A percentile compares a stretch with the other conserved stretches of the same genome.
Conservation (phyloP, 2,888 invertebrate species). For the Arctia plantaginis region DNA sequence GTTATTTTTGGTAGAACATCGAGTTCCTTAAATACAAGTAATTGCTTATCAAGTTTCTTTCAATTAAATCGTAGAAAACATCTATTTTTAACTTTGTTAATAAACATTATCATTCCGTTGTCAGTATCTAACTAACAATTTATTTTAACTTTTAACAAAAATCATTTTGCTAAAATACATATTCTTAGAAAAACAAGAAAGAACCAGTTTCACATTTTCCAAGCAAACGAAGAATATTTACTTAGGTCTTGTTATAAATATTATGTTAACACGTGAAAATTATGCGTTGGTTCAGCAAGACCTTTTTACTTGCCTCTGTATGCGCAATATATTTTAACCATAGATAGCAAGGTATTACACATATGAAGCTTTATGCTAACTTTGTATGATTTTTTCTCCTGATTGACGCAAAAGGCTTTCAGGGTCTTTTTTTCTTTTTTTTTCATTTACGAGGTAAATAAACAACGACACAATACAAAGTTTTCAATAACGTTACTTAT, state of each 20-base stretch:
- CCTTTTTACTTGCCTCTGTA: constrained; percentile 49
- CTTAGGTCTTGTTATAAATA: constrained; percentile 76
- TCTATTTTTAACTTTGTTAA: background rate
- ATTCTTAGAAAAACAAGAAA: constrained; percentile 32
- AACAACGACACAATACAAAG: too few species aligned
- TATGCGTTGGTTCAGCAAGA: constrained; percentile 61
- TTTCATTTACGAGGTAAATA: too few species aligned
- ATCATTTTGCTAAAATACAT: background rate
- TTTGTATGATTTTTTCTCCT: background rate
- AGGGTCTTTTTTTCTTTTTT: too few species aligned
- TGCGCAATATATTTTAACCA: constrained; percentile 45
- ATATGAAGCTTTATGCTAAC: background rate
- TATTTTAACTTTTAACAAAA: background rate
- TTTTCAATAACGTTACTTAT: too few species aligned
- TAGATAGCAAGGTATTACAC: constrained; percentile 15
- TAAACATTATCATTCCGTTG: background rate
- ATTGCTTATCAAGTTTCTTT: background rate
- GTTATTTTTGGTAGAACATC: background rate
- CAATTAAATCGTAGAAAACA: background rate
- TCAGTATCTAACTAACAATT: background rate
- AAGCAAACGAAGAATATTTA: constrained; percentile 61
- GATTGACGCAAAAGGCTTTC: background rate
- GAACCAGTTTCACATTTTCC: constrained; percentile 37
- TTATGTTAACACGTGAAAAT: constrained; percentile 71
- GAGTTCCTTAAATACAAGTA: background rate